These are phyloP conservation scores for Misgurnus anguillicaudatus DNA, from an alignment of 2,113 vertebrate species.

Conservation along the genomic window DNA sequence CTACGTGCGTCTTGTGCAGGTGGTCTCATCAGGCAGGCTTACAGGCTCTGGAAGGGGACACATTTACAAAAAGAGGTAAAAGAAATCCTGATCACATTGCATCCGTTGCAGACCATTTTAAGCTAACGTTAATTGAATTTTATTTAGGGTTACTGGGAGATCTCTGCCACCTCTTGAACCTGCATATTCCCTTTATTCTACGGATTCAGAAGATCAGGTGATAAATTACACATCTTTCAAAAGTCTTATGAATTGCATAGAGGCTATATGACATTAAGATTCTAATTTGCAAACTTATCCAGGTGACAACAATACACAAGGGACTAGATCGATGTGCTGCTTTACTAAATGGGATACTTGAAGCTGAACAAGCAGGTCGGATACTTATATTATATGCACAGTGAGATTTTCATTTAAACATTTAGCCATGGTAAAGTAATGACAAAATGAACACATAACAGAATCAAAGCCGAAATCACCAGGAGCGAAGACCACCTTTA, in stretches of 20 bases:
- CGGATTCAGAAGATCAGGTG: slow-evolving; percentile 87
- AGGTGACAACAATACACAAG: slow-evolving; percentile 76
- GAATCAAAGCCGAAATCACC: slow-evolving; percentile 63
- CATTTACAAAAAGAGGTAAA: slow-evolving; percentile 53
- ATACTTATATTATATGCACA: background rate
- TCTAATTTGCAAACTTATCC: slow-evolving; percentile 24
- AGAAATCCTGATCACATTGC: background rate
- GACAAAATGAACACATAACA: slow-evolving; percentile 42
- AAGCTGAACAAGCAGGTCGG: slow-evolving; percentile 77
- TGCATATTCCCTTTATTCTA: slow-evolving; percentile 77
- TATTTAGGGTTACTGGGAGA: slow-evolving; percentile 47
- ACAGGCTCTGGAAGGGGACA: slow-evolving; percentile 46
- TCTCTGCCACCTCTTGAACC: slow-evolving; percentile 62
- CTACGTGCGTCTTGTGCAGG: slow-evolving; percentile 54
- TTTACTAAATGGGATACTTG: slow-evolving; percentile 82
- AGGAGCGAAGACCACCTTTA: slow-evolving; percentile 47
- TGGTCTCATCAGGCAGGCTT: slow-evolving; percentile 69
- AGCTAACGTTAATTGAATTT: background rate
- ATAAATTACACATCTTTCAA: background rate
- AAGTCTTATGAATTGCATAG: background rate
- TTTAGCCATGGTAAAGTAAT: slow-evolving; percentile 39
- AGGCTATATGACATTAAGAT: background rate
- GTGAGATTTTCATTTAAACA: slow-evolving; percentile 43
- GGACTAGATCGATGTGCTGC: slow-evolving; percentile 87
- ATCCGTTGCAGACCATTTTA: background rate